Percentiles rank a stretch among this genome's conserved stretches.
These are phyloP conservation scores for Copidosoma aretas DNA, from an alignment of 2,888 invertebrate genomes.

Conservation along the genomic window DNA sequence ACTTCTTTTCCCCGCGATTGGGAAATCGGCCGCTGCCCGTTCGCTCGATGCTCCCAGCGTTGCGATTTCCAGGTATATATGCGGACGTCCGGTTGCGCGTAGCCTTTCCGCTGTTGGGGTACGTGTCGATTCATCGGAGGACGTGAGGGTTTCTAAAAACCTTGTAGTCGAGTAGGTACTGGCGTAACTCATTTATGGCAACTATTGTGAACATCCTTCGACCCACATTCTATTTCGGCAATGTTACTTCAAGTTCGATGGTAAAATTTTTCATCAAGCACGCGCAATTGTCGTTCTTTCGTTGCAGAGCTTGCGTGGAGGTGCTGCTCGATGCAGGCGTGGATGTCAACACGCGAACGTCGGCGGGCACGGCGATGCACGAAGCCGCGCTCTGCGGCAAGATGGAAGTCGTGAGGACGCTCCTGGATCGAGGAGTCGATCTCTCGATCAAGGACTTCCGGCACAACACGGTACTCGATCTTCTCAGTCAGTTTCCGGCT, in stretches of 20 bases:
- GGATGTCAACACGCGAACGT: conserved; percentile 85
- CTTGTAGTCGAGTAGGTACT: no score
- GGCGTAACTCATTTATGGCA: no score
- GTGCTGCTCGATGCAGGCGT: conserved; percentile 84
- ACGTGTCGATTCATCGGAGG: no score
- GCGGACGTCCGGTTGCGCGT: conserved; percentile 25
- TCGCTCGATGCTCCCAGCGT: background rate
- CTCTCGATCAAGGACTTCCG: conserved; percentile 79
- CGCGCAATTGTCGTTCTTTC: no score
- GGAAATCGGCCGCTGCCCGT: no score
- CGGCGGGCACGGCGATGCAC: conserved; percentile 89
- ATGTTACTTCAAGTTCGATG: no score
- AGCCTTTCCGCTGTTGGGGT: background rate
- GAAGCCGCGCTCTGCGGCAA: conserved; percentile 93
- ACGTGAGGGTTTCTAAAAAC: no score
- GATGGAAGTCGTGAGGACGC: conserved; percentile 82
- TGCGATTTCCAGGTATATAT: no score
- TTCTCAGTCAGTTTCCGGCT: conserved; percentile 86
- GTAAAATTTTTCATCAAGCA: no score
- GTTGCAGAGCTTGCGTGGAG: conserved; percentile 77
- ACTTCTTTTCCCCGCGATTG: background rate
- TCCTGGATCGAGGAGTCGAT: conserved; percentile 84
- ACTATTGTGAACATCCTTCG: no score
- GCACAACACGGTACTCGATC: conserved; percentile 84
- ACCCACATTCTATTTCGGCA: no score